These are phyloP conservation scores for Zoanthus sociatus DNA, from an alignment of 92 coral and sea anemone genomes.

Conservation along the genomic window DNA sequence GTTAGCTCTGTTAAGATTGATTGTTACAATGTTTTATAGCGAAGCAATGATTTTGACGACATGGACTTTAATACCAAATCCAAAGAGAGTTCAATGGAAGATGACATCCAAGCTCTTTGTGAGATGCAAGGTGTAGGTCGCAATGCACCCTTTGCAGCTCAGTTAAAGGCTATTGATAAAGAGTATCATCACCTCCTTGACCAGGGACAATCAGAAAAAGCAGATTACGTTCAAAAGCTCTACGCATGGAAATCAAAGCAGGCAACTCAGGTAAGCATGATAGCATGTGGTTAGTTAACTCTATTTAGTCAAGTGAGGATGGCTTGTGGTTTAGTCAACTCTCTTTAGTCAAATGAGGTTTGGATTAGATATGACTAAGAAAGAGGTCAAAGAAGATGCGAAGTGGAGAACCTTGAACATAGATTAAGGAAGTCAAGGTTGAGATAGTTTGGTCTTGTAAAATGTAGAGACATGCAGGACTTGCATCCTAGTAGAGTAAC, in stretches of 20 bases:
- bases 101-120: slow-evolving; percentile 95
- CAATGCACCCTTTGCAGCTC: slow-evolving; percentile 85
- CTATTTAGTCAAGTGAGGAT: too few relatives aligned
- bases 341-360: too few relatives aligned
- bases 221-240: slow-evolving; percentile 93
- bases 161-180: slow-evolving; percentile 93
- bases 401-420: too few relatives aligned
- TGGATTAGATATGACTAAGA: too few relatives aligned
- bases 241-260: slow-evolving; percentile 96
- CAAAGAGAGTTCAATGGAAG: slow-evolving; percentile 93
- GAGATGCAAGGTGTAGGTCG: slow-evolving; percentile 92
- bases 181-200: slow-evolving; percentile 95
- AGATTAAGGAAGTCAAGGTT: too few relatives aligned
- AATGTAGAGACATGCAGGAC: too few relatives aligned
- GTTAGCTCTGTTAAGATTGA: too few relatives aligned
- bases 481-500: too few relatives aligned
- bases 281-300: too few relatives aligned
- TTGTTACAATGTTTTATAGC: slow-evolving; percentile 50
- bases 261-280: slow-evolving; percentile 72
- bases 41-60: slow-evolving; percentile 70
- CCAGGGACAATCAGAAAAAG: slow-evolving; percentile 91
- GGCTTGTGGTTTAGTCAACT: too few relatives aligned
- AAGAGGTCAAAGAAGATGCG: too few relatives aligned
- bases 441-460: too few relatives aligned
- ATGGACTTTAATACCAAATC: slow-evolving; percentile 91